These are phyloP conservation scores for Engraulis encrasicolus DNA, from an alignment of 2,113 vertebrate species.

Conservation along the genomic window DNA sequence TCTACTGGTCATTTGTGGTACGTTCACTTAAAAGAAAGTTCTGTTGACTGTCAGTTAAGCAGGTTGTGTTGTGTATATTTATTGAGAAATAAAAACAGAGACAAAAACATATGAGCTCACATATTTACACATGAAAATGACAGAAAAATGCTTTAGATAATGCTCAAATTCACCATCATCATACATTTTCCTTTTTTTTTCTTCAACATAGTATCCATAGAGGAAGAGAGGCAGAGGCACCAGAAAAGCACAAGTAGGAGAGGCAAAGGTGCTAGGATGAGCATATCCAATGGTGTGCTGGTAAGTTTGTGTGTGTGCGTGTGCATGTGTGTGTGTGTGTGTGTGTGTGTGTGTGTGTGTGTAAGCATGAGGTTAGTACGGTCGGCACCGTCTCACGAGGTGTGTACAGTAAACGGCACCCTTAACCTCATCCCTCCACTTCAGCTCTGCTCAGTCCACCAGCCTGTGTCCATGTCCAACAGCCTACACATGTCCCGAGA, in stretches of 20 bases:
- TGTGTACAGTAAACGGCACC: constrained; percentile 37
- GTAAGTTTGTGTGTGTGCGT: no score
- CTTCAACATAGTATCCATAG: background rate
- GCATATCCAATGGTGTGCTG: background rate
- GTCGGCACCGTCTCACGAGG: constrained; percentile 28
- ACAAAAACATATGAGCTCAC: background rate
- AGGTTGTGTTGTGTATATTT: background rate
- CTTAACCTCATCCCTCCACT: background rate
- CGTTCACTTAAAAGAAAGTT: background rate
- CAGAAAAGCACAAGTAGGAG: no score
- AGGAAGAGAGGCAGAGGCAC: no score
- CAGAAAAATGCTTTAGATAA: background rate
- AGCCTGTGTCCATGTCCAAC: background rate
- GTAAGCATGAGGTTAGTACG: background rate
- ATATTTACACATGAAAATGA: background rate
- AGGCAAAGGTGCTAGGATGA: no score
- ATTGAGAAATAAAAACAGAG: background rate
- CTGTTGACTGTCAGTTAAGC: background rate
- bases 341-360: constrained; percentile 21
- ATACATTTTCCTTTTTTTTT: no score
- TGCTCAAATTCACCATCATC: background rate
- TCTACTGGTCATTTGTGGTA: constrained; percentile 52
- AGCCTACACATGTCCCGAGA: no score
- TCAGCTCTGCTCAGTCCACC: background rate
- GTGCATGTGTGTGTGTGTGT: background rate